Evolutionary conservation across 2,113 vertebrate species (phyloP).

Genomic region (Clarias magur): DNA sequence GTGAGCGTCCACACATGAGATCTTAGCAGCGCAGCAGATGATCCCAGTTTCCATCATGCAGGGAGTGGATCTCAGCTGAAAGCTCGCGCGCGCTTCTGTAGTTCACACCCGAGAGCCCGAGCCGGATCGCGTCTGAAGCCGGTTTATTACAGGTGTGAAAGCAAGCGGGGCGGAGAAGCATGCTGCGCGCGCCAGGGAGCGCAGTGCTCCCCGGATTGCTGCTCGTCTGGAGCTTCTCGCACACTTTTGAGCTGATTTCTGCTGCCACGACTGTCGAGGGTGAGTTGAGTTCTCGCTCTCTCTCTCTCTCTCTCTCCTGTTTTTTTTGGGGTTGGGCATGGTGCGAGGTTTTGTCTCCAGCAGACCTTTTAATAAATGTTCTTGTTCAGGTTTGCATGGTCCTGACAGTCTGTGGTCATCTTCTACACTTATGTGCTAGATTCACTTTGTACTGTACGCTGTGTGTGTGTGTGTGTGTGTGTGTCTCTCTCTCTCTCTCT

Average conservation of each 20-base stretch:
- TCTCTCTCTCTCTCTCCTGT: neutral
- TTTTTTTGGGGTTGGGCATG: neutral
- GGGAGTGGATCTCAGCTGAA: constrained; percentile 6
- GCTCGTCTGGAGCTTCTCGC: constrained; percentile 17
- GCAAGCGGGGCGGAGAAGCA: neutral
- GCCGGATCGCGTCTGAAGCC: neutral
- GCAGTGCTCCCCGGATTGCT: constrained; percentile 4
- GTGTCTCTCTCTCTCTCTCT: neutral
- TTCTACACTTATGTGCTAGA: constrained; percentile 1
- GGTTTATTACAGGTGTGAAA: neutral
- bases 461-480: too few species aligned
- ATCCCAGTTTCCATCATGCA: constrained; percentile 20
- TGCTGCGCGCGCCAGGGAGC: neutral
- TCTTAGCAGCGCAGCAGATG: neutral
- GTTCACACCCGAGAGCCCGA: neutral
- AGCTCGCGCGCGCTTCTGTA: neutral
- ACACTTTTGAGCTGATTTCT: neutral
- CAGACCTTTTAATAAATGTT: neutral
- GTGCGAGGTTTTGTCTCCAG: neutral
- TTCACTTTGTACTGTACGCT: neutral
- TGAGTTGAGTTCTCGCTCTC: neutral
- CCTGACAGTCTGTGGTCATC: neutral
- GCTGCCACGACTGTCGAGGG: neutral
- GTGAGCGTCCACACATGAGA: neutral
- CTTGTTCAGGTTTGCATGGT: neutral